A percentile compares a stretch with the other conserved stretches of the same genome.
Evolutionary conservation across 2,888 invertebrate species (phyloP).

Genomic region (Andrena marginata): DNA sequence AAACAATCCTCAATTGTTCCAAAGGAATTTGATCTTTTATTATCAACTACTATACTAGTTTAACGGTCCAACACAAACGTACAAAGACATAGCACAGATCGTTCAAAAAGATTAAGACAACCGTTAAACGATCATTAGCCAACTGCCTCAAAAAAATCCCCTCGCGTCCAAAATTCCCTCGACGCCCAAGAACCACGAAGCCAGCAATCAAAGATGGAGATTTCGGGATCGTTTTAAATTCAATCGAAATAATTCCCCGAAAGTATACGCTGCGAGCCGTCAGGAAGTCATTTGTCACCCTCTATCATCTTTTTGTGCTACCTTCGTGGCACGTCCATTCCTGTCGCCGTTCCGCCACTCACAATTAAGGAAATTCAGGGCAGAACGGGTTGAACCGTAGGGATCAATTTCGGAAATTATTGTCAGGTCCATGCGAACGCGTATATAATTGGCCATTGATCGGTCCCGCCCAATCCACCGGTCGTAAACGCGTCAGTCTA

Average conservation of each 20-base stretch:
- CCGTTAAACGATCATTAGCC: conserved; percentile 9
- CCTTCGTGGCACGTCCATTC: conserved; percentile 34
- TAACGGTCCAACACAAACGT: too few species aligned
- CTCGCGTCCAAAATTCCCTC: not conserved
- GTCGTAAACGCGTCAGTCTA: conserved; percentile 75
- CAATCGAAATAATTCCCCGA: conserved; percentile 40
- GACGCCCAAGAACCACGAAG: not conserved
- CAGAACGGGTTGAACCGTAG: conserved; percentile 24
- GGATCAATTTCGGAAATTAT: conserved; percentile 62
- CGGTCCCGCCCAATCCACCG: conserved; percentile 71
- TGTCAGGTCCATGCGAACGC: conserved; percentile 72
- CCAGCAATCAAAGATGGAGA: conserved; percentile 9
- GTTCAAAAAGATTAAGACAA: conserved; percentile 14
- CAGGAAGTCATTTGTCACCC: conserved; percentile 61
- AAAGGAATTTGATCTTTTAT: too few species aligned
- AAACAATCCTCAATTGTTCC: too few species aligned
- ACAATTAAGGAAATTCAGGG: conserved; percentile 24
- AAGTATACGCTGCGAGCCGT: conserved; percentile 31
- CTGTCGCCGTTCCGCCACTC: conserved; percentile 34
- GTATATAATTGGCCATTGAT: conserved; percentile 77
- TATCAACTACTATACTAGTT: too few species aligned
- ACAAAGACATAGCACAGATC: conserved; percentile 4
- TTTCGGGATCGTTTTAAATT: conserved; percentile 28
- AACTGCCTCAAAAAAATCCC: too few species aligned
- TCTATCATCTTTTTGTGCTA: conserved; percentile 47